Evolutionary conservation across 2,113 vertebrate genomes (phyloP), one percentile per base, ranked within the genome.

Genomic region (Eulemur macaco): DNA sequence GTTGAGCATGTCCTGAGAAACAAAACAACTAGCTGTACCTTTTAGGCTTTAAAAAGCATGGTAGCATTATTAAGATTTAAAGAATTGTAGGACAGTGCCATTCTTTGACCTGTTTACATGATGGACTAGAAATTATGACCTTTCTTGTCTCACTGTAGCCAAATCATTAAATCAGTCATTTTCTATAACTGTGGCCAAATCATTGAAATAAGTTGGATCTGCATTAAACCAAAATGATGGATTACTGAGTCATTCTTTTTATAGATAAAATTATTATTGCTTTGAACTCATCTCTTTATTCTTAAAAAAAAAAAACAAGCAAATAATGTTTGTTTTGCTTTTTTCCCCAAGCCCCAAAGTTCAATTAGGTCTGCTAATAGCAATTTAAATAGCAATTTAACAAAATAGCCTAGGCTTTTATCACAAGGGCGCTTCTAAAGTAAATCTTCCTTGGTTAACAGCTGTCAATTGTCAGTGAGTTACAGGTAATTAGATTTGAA

Each of bases 401-500:
- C 54, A 60, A 90, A 96, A 91, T 63, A 81, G 17, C 37, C 54
- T 63, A 15, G 23, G 58, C 34, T 83, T 69, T 83, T 78, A 31
- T 77, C 77, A 50, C 45, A 80, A 37, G n/a, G 56, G 20, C 9
- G 39, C 54, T 76, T 86, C 42, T 54, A 37, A 89, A 95, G 63
- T 94, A 91, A 89, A 95, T 97, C 77, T 89, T 89, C 81, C 86
- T 45, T 42, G 25, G 50, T 87, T 94, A 95, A 89, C 63, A 95
- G 86, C 86, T 97, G 95, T 96, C 95, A 97, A 42, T 89, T 97
- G 80, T 86, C 96, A 92, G 5, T 92, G 91, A 74, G 86, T 27
- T 71, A 31, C 74, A 97, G 93, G 82, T 94, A 96, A 97, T 98
- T 97, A 96, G 95, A 95, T 97, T 12, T 86, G 66, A 96, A 97